Conservation (phyloP, 2,113 vertebrate species). For the Xenotilapia caudafasciata region DNA sequence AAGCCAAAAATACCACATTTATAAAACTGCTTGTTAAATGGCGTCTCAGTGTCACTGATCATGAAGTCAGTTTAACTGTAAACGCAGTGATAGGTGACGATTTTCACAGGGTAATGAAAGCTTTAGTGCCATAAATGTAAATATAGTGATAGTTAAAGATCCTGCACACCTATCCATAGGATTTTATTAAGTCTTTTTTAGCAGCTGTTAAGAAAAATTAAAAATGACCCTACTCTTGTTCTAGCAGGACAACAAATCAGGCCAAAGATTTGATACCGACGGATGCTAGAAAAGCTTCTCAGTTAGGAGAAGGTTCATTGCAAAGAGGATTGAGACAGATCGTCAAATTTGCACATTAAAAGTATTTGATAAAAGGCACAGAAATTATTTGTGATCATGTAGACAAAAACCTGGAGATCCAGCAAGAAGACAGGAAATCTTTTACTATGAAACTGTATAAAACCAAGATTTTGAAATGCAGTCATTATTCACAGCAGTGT, state of each 20-base stretch:
- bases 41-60: neutral
- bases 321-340: neutral
- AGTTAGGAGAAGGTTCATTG: neutral
- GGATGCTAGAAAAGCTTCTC: neutral
- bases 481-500: neutral
- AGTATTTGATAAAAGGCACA: neutral
- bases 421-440: neutral
- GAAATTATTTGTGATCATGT: neutral
- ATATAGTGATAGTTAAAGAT: neutral
- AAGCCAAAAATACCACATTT: neutral
- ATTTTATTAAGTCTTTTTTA: neutral
- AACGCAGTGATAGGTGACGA: neutral
- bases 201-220: neutral
- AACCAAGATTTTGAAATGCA: neutral
- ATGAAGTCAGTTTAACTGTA: neutral
- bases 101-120: neutral
- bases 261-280: neutral
- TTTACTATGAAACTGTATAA: neutral
- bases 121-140: neutral
- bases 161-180: neutral
- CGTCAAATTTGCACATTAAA: neutral
- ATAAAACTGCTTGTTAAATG: neutral
- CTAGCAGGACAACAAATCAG: neutral
- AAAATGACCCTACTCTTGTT: neutral
- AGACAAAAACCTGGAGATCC: neutral